Percentiles rank a stretch among this genome's conserved stretches.
Conservation (phyloP, 2,888 invertebrate genomes). For the Sussaba pulchella region DNA sequence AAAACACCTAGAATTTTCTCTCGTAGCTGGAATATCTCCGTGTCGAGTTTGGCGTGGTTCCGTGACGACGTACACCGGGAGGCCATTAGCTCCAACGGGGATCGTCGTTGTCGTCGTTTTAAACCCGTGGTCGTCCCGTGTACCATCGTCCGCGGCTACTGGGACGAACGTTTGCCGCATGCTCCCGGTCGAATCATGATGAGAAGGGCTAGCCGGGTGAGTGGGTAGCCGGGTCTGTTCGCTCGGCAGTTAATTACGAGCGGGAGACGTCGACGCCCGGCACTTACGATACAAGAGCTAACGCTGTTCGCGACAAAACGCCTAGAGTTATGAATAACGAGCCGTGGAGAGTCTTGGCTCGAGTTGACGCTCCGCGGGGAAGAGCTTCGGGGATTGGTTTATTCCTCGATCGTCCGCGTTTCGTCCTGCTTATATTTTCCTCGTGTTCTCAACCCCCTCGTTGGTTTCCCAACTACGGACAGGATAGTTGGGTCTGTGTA, state of each 20-base stretch:
- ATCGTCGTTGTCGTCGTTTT: slow-evolving; percentile 54
- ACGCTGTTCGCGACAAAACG: slow-evolving; percentile 76
- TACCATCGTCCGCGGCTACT: slow-evolving; percentile 31
- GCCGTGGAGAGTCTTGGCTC: slow-evolving; percentile 65
- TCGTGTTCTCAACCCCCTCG: slow-evolving; percentile 23
- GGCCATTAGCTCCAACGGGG: slow-evolving; percentile 63
- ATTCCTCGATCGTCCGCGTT: slow-evolving; percentile 32
- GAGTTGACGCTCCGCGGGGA: slow-evolving; percentile 46
- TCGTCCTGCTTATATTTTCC: slow-evolving; percentile 38
- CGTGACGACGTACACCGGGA: slow-evolving; percentile 63
- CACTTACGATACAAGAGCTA: slow-evolving; percentile 75
- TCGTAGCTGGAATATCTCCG: slow-evolving; percentile 11
- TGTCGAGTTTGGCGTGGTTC: slow-evolving; percentile 42
- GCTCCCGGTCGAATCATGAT: slow-evolving; percentile 56
- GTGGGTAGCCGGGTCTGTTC: slow-evolving; percentile 53
- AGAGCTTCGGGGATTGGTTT: slow-evolving; percentile 11
- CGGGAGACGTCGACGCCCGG: slow-evolving; percentile 68
- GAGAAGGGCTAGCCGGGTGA: slow-evolving; percentile 55
- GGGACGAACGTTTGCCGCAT: slow-evolving; percentile 8
- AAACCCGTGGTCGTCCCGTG: slow-evolving; percentile 41
- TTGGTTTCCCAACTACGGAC: slow-evolving; percentile 33
- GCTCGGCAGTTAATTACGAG: slow-evolving; percentile 68
- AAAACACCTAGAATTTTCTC: slow-evolving; percentile 14
- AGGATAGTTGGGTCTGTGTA: slow-evolving; percentile 16
- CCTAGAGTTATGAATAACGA: slow-evolving; percentile 68